These are phyloP conservation scores for Cephalopholis sonnerati DNA, from an alignment of 2,113 vertebrate species.

Conservation along the genomic window DNA sequence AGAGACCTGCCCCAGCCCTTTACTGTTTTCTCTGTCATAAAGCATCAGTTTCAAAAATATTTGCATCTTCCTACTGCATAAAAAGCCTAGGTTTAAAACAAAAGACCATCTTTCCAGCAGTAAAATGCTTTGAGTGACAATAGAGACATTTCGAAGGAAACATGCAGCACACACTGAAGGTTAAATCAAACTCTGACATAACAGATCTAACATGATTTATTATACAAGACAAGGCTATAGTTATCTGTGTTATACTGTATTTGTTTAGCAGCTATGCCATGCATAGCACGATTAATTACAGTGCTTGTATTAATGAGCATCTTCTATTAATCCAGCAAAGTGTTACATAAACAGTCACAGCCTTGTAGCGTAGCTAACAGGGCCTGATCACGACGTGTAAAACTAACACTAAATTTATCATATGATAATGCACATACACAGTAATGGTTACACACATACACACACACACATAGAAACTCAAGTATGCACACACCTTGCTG, in stretches of 20 bases:
- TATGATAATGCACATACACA: conserved; percentile 12
- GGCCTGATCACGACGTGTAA: conserved; percentile 29
- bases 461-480: not conserved
- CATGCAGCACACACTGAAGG: not conserved
- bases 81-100: too few relatives aligned
- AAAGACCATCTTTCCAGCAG: too few relatives aligned
- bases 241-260: conserved; percentile 13
- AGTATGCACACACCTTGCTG: conserved; percentile 18
- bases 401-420: conserved; percentile 34
- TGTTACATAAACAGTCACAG: conserved; percentile 57
- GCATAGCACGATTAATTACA: conserved; percentile 55
- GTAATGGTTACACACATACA: not conserved
- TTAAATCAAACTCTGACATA: not conserved
- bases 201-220: conserved; percentile 35
- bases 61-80: too few relatives aligned
- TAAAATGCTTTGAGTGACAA: too few relatives aligned
- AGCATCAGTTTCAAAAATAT: too few relatives aligned
- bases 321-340: conserved; percentile 45
- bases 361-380: conserved; percentile 48
- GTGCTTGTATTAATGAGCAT: conserved; percentile 60
- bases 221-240: conserved; percentile 3
- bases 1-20: too few relatives aligned
- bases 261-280: conserved; percentile 43
- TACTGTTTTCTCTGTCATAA: too few relatives aligned
- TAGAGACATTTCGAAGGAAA: not conserved